Conservation (phyloP, 1,140 invertebrate species). For the Chelonus insularis region DNA sequence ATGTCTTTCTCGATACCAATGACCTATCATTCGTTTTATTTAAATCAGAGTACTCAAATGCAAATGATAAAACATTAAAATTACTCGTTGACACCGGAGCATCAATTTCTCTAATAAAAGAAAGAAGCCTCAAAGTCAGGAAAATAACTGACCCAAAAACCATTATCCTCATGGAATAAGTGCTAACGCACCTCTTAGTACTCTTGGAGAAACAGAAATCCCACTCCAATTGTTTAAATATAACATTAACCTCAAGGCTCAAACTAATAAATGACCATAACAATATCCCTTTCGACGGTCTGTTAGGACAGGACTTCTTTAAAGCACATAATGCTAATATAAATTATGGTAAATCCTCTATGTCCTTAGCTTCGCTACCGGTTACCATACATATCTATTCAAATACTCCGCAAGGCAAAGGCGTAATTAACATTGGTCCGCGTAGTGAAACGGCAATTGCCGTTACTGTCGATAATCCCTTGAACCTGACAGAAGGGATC, state of each 20-base stretch:
- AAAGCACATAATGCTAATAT: not conserved
- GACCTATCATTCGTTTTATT: constrained; percentile 22
- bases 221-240: too few relatives aligned
- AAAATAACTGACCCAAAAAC: constrained; percentile 16
- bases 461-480: not conserved
- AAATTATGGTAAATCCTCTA: not conserved
- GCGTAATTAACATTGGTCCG: not conserved
- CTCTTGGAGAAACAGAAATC: too few relatives aligned
- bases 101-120: constrained; percentile 23
- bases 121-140: constrained; percentile 5
- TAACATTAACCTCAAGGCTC: not conserved
- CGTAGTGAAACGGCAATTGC: not conserved
- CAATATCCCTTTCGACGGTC: constrained; percentile 26
- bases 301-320: constrained; percentile 7
- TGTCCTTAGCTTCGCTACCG: not conserved
- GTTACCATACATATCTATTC: not conserved
- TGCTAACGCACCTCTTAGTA: constrained; percentile 1
- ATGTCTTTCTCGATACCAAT: constrained; percentile 8
- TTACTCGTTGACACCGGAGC: constrained; percentile 27
- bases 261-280: constrained; percentile 11
- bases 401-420: not conserved
- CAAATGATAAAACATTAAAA: constrained; percentile 22
- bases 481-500: not conserved
- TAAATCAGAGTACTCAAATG: not conserved
- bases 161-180: constrained; percentile 21